phyloP scores from a whole-genome alignment of 2,113 vertebrate species.

The Mionectes macconnelli region DNA sequence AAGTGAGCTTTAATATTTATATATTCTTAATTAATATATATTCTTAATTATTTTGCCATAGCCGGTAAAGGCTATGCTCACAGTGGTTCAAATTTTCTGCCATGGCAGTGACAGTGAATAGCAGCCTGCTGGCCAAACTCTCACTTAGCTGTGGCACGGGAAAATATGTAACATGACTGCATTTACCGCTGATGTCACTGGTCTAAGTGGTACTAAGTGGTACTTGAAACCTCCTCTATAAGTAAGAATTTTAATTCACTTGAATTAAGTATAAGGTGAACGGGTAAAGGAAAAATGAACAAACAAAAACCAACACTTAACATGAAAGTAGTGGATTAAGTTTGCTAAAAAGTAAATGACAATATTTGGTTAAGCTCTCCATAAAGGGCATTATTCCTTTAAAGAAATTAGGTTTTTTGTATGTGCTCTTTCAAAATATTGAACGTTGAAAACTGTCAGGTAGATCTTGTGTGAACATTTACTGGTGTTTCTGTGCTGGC shows the following conservation, averaged over 20 bases:
- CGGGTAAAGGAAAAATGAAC: background rate
- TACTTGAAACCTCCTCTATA: background rate
- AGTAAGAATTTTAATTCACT: background rate
- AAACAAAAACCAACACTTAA: background rate
- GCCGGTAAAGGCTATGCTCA: background rate
- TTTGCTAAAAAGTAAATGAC: background rate
- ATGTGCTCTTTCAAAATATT: background rate
- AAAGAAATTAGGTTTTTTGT: background rate
- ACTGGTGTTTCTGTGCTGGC: background rate
- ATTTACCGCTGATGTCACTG: background rate
- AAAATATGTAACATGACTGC: background rate
- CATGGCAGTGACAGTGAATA: background rate
- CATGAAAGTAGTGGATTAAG: background rate
- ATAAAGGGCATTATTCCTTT: background rate
- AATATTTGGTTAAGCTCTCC: background rate
- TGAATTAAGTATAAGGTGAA: background rate
- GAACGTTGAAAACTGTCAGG: background rate
- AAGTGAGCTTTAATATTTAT: background rate
- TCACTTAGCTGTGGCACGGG: background rate
- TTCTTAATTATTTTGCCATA: background rate
- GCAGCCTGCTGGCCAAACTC: background rate
- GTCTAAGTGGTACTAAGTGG: too few relatives aligned
- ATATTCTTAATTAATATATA: too few relatives aligned
- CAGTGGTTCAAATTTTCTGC: background rate
- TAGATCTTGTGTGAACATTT: background rate